Evolutionary conservation across 2,888 invertebrate genomes (phyloP).

Genomic region (Tuberolachnus salignus): DNA sequence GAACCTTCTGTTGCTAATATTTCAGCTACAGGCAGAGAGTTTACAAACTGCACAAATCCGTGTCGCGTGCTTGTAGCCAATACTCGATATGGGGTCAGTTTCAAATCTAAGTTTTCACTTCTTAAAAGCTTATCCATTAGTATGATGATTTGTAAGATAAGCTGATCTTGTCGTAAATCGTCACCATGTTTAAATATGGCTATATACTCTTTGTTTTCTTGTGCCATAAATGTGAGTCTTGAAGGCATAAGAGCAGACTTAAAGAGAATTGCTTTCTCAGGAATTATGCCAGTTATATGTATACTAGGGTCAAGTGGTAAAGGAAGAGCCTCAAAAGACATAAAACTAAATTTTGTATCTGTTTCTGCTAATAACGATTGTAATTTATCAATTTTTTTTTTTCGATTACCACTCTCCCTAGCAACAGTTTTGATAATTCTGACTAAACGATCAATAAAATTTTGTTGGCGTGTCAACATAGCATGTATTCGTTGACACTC

Average conservation of each 20-base stretch:
- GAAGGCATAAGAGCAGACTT: conserved; percentile 97
- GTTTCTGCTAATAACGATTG: conserved; percentile 82
- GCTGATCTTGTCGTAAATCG: conserved; percentile 95
- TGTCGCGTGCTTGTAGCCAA: conserved; percentile 94
- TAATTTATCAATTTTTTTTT: conserved; percentile 88
- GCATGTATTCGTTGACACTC: conserved; percentile 77
- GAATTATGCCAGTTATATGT: conserved; percentile 83
- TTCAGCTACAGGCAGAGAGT: conserved; percentile 90
- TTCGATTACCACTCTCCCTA: conserved; percentile 87
- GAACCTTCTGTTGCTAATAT: conserved; percentile 85
- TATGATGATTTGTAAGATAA: conserved; percentile 96
- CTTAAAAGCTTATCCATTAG: conserved; percentile 95
- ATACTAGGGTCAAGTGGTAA: conserved; percentile 94
- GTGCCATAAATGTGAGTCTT: conserved; percentile 83
- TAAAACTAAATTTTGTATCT: conserved; percentile 83
- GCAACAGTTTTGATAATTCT: conserved; percentile 85
- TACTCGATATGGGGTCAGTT: conserved; percentile 93
- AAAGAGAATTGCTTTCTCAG: conserved; percentile 89
- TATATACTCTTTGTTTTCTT: conserved; percentile 82
- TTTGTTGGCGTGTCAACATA: conserved; percentile 82
- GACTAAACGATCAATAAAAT: conserved; percentile 89
- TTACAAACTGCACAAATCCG: conserved; percentile 93
- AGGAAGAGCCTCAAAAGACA: conserved; percentile 88
- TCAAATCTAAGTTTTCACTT: conserved; percentile 94
- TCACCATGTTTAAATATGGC: conserved; percentile 98